phyloP scores from a whole-genome alignment of 37 sponge, comb jelly and placozoan genomes.

The Halichondria panicea region DNA sequence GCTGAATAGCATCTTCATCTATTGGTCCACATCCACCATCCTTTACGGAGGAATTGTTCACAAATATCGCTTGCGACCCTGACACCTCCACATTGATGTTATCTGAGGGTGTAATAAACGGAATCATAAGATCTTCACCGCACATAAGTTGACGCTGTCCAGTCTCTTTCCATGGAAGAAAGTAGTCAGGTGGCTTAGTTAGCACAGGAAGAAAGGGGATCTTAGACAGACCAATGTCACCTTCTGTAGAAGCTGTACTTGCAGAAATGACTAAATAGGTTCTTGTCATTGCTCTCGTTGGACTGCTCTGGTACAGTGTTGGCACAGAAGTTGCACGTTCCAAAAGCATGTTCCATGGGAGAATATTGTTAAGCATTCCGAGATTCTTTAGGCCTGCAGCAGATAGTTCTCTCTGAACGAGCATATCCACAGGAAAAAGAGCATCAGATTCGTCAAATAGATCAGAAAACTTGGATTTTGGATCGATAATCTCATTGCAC shows the following conservation, averaged over 20 bases:
- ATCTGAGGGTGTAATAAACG: too few relatives aligned
- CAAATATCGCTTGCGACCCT: conserved; percentile 1
- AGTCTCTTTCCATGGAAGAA: conserved; percentile 29
- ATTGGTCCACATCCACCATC: conserved; percentile 7
- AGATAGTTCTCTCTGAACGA: conserved; percentile 1
- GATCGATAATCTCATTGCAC: conserved; percentile 32
- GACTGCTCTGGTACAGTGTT: not conserved
- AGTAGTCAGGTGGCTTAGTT: conserved; percentile 33
- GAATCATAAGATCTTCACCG: not conserved
- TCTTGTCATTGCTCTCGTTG: conserved; percentile 5
- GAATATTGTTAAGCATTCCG: conserved; percentile 26
- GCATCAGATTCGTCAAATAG: conserved; percentile 44
- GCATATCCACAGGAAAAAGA: conserved; percentile 32
- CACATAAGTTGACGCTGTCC: not conserved
- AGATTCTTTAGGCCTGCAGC: conserved; percentile 7
- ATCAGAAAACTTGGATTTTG: conserved; percentile 11
- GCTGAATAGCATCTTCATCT: not conserved
- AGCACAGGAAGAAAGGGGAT: conserved; percentile 55
- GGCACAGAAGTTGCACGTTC: conserved; percentile 41
- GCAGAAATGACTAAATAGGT: conserved; percentile 8
- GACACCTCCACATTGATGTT: not conserved
- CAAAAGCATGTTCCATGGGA: conserved; percentile 33
- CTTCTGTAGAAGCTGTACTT: not conserved
- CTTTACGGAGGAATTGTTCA: not conserved
- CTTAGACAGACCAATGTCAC: too few relatives aligned